phyloP scores from a whole-genome alignment of 2,888 invertebrate species.

The Dysmachus trigonus region DNA sequence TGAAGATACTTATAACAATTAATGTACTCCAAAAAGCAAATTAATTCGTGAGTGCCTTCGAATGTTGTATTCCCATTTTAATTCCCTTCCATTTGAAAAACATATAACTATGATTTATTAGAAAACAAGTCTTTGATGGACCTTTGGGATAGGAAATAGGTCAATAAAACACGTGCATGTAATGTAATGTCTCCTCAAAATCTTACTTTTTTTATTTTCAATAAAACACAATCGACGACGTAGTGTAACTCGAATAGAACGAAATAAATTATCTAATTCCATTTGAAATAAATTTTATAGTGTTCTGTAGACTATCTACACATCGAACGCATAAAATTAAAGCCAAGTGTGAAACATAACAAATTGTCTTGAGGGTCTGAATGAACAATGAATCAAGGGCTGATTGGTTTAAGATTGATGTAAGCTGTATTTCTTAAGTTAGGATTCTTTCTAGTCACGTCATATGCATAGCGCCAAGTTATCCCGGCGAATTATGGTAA shows the following conservation, averaged over 20 bases:
- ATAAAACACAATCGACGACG: constrained; percentile 35
- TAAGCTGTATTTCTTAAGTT: constrained; percentile 19
- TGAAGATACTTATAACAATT: too few relatives aligned
- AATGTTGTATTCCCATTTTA: too few relatives aligned
- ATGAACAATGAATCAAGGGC: not conserved
- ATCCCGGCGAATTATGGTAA: not conserved
- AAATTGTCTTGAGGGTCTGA: not conserved
- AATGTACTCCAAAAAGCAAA: too few relatives aligned
- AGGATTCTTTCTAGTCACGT: not conserved
- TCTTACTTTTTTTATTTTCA: constrained; percentile 20
- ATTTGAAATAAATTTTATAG: not conserved
- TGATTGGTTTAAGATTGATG: not conserved
- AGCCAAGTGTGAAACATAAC: not conserved
- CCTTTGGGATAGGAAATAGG: not conserved
- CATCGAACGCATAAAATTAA: constrained; percentile 5
- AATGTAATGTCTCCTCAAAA: constrained; percentile 1
- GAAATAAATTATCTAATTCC: constrained; percentile 8
- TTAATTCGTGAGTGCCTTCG: too few relatives aligned
- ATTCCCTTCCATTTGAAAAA: too few relatives aligned
- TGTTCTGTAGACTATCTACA: not conserved
- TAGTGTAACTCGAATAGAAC: constrained; percentile 6
- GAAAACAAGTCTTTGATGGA: not conserved
- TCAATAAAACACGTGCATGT: not conserved
- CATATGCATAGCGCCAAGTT: not conserved
- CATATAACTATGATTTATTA: too few relatives aligned